Evolutionary conservation across 1,140 invertebrate species (phyloP).

Genomic region (Agrilus planipennis): DNA sequence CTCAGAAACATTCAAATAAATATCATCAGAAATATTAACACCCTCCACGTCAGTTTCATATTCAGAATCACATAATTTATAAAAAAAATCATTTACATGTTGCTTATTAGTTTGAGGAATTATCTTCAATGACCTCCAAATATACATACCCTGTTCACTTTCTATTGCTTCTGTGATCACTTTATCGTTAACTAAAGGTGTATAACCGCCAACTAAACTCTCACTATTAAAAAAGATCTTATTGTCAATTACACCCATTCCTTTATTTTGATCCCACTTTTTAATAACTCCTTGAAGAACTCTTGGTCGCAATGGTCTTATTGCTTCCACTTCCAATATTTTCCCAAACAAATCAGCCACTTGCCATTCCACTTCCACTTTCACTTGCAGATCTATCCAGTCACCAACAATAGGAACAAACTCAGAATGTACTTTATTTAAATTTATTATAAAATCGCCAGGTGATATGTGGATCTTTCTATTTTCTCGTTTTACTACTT

Average conservation of each 20-base stretch:
- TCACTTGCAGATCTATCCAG: slow-evolving; percentile 46
- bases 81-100: not conserved
- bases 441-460: slow-evolving; percentile 22
- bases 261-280: slow-evolving; percentile 34
- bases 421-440: slow-evolving; percentile 28
- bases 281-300: slow-evolving; percentile 40
- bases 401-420: slow-evolving; percentile 48
- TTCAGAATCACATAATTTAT: no score
- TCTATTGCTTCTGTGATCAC: slow-evolving; percentile 51
- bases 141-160: slow-evolving; percentile 46
- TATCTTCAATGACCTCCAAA: slow-evolving; percentile 49
- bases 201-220: slow-evolving; percentile 38
- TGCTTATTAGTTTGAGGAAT: slow-evolving; percentile 21
- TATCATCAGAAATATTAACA: slow-evolving; percentile 33
- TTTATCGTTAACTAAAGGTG: slow-evolving; percentile 42
- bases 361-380: slow-evolving; percentile 41
- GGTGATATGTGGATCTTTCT: slow-evolving; percentile 18
- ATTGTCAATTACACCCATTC: slow-evolving; percentile 39
- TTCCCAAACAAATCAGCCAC: slow-evolving; percentile 37
- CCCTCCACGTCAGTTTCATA: slow-evolving; percentile 19
- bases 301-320: slow-evolving; percentile 42
- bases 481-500: slow-evolving; percentile 21
- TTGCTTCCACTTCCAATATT: slow-evolving; percentile 43
- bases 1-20: slow-evolving; percentile 28
- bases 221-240: slow-evolving; percentile 43